A percentile compares a stretch with the other conserved stretches of the same genome.
These are phyloP conservation scores for Sorex araneus DNA, from an alignment of 2,113 vertebrate species.

Conservation along the genomic window DNA sequence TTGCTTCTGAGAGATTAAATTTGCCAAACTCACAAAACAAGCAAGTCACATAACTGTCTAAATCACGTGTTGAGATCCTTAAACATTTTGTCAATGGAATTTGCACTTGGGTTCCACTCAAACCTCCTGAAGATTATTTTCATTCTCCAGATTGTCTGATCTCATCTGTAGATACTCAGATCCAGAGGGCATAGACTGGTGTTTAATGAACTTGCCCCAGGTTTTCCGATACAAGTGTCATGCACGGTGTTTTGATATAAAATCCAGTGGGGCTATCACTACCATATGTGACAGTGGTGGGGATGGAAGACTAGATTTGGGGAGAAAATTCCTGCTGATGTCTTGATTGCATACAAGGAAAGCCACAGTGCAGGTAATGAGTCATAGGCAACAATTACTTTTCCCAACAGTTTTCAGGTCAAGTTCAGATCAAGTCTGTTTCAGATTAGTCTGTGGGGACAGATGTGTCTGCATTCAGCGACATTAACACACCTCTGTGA, in stretches of 20 bases:
- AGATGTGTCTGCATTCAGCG: constrained; percentile 56
- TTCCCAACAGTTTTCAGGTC: not conserved
- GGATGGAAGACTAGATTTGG: not conserved
- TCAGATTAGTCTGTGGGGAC: constrained; percentile 62
- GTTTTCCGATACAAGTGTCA: not conserved
- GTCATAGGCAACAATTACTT: not conserved
- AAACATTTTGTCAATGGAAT: not conserved
- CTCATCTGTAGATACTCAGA: not conserved
- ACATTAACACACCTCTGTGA: constrained; percentile 60
- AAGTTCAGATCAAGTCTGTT: constrained; percentile 44
- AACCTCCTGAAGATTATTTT: not conserved
- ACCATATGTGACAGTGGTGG: not conserved
- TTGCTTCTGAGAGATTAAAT: not conserved
- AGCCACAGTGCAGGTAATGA: not conserved
- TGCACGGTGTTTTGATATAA: not conserved
- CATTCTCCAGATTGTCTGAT: not conserved
- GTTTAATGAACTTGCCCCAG: not conserved
- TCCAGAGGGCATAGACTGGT: not conserved
- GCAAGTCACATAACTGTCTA: not conserved
- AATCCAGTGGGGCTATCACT: not conserved
- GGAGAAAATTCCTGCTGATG: not conserved
- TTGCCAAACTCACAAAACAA: not conserved
- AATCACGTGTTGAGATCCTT: not conserved
- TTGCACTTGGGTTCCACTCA: not conserved
- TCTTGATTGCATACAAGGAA: not conserved